Evolutionary conservation across 2,113 vertebrate species (phyloP).

Genomic region (Bubo blakistoni): DNA sequence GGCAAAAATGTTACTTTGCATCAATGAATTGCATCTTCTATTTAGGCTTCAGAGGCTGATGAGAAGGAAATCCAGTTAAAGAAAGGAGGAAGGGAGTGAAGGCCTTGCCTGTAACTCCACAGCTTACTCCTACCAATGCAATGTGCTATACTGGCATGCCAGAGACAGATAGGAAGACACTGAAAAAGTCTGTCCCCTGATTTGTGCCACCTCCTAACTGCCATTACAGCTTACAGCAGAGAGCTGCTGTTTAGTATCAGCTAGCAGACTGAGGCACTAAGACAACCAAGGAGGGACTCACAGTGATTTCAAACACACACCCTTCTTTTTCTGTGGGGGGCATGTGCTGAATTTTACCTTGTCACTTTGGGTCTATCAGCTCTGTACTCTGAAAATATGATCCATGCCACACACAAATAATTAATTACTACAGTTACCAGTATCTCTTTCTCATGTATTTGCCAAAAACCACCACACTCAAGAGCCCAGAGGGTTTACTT

Average conservation of each 20-base stretch:
- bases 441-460: not conserved
- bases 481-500: not conserved
- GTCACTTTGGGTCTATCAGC: not conserved
- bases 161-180: not conserved
- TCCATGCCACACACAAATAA: not conserved
- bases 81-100: not conserved
- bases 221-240: not conserved
- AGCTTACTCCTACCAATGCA: not conserved
- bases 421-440: not conserved
- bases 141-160: fast-evolving
- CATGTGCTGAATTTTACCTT: not conserved
- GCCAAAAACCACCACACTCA: not conserved
- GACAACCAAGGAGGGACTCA: not conserved
- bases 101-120: not conserved
- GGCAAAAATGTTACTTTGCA: not conserved
- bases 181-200: not conserved
- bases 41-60: not conserved
- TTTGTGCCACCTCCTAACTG: not conserved
- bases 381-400: not conserved
- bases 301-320: not conserved
- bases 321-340: not conserved
- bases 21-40: not conserved
- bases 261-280: not conserved
- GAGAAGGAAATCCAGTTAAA: not conserved
- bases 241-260: not conserved